phyloP scores from a whole-genome alignment of 2,113 vertebrate genomes.

The Thymallus thymallus region DNA sequence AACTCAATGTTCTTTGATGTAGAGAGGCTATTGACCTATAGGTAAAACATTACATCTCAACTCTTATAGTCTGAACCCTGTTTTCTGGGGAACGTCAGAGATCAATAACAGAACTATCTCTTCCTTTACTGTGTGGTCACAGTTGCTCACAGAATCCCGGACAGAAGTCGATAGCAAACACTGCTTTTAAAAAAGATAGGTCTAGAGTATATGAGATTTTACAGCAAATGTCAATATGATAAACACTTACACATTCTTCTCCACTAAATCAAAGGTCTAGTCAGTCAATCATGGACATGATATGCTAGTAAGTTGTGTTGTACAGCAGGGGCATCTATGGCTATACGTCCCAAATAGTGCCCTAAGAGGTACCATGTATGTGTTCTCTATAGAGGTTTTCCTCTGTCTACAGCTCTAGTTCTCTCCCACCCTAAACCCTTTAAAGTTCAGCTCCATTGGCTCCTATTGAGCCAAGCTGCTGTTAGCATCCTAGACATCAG shows the following conservation, averaged over 20 bases:
- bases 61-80: conserved; percentile 15
- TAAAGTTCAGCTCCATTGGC: neutral
- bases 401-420: too few relatives aligned
- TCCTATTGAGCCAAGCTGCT: neutral
- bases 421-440: neutral
- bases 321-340: too few relatives aligned
- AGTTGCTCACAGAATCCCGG: neutral
- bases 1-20: conserved; percentile 41
- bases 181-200: neutral
- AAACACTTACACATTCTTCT: neutral
- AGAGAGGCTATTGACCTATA: conserved; percentile 51
- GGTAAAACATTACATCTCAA: conserved; percentile 51
- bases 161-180: neutral
- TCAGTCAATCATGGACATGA: neutral
- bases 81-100: neutral
- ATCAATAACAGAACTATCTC: neutral
- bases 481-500: neutral
- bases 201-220: neutral
- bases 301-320: too few relatives aligned
- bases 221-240: neutral
- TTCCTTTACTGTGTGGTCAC: neutral
- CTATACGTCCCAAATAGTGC: too few relatives aligned
- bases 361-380: too few relatives aligned
- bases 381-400: too few relatives aligned
- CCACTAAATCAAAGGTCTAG: neutral